Conservation (phyloP, 2,888 invertebrate genomes). For the Luffia ferchaultella region DNA sequence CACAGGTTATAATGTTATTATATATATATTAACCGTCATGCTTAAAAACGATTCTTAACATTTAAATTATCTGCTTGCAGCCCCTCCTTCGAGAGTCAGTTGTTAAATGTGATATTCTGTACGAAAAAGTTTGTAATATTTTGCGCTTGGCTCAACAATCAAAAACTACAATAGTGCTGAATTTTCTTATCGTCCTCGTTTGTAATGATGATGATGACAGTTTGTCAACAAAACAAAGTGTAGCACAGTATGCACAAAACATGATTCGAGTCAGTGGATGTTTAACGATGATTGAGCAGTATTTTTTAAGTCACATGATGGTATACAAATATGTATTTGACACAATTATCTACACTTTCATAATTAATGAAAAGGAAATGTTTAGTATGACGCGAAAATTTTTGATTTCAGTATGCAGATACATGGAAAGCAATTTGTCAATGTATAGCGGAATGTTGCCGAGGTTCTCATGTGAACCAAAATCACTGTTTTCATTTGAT, state of each 20-base stretch:
- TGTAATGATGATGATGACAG: slow-evolving; percentile 22
- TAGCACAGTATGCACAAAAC: slow-evolving; percentile 31
- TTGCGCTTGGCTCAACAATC: slow-evolving; percentile 25
- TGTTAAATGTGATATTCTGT: slow-evolving; percentile 32
- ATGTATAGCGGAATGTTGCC: slow-evolving; percentile 37
- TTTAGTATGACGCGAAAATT: too few relatives aligned
- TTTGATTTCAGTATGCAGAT: slow-evolving; percentile 37
- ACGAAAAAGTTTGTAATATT: slow-evolving; percentile 29
- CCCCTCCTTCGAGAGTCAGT: slow-evolving; percentile 1
- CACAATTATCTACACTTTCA: too few relatives aligned
- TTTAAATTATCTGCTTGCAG: too few relatives aligned
- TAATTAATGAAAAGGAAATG: too few relatives aligned
- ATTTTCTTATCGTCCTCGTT: slow-evolving; percentile 36
- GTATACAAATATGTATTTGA: slow-evolving; percentile 29
- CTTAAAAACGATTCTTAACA: too few relatives aligned
- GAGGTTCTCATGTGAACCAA: slow-evolving; percentile 32
- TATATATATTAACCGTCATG: too few relatives aligned
- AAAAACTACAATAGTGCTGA: slow-evolving; percentile 28
- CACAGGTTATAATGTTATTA: too few relatives aligned
- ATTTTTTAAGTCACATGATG: slow-evolving; percentile 32
- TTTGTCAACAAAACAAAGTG: slow-evolving; percentile 17
- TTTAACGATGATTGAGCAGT: slow-evolving; percentile 31
- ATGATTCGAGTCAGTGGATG: slow-evolving; percentile 44
- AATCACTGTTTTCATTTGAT: slow-evolving; percentile 42
- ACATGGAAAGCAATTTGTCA: slow-evolving; percentile 44